These are phyloP conservation scores for Zygogramma bicolorata DNA, from an alignment of 2,888 invertebrate genomes.

Conservation along the genomic window DNA sequence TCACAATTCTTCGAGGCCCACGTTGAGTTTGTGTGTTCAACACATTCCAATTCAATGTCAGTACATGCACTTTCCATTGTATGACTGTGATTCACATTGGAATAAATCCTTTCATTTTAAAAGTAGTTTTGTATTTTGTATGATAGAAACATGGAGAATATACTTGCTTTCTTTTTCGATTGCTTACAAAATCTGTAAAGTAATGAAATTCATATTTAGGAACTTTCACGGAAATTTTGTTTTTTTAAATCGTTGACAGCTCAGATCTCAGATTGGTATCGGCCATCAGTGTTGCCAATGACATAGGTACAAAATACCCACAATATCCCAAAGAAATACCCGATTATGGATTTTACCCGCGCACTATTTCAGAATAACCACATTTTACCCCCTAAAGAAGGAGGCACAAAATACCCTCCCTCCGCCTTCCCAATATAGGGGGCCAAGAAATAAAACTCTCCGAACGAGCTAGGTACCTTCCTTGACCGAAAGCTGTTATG, in stretches of 20 bases:
- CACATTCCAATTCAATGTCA: constrained; percentile 67
- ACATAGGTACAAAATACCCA: too few species aligned
- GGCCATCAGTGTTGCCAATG: neutral
- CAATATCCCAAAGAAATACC: too few species aligned
- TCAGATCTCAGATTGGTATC: neutral
- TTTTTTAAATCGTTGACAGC: constrained; percentile 24
- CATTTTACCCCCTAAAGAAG: too few species aligned
- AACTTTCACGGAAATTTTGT: constrained; percentile 35
- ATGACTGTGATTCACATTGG: neutral
- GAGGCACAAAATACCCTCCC: too few species aligned
- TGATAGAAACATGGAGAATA: constrained; percentile 1
- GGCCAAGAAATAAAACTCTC: too few species aligned
- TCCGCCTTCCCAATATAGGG: too few species aligned
- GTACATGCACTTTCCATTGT: constrained; percentile 51
- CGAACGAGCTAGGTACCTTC: too few species aligned
- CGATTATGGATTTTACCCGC: too few species aligned
- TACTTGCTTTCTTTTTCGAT: neutral
- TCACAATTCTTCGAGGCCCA: constrained; percentile 73
- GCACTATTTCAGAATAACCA: too few species aligned
- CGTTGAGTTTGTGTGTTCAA: constrained; percentile 71
- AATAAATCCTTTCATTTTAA: too few species aligned
- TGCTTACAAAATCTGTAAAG: constrained; percentile 13
- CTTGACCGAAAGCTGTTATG: too few species aligned
- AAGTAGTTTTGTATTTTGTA: too few species aligned
- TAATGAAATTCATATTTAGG: constrained; percentile 20